Base-by-base conservation (phyloP, 2,797 vertebrate species). In the Diplodus sargus region DNA sequence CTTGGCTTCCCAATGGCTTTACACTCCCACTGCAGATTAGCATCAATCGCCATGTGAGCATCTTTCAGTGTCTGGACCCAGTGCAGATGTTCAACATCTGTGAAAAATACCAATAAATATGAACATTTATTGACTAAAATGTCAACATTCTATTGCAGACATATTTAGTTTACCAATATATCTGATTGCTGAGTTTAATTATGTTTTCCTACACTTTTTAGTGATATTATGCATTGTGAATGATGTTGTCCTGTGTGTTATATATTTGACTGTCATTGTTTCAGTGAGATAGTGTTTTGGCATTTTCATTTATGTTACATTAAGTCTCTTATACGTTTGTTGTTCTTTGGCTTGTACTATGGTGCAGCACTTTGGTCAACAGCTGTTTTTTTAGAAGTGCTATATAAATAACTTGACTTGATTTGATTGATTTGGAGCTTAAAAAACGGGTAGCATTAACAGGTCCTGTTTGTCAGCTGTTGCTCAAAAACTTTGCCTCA, bases 21-120 rank as follows among this genome's bases (percentile, higher is more conserved):
- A 87, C 96, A 97, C 82, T 97, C 96, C 97, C 97, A 97, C 78
- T 95, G 90, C 62, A 98, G 94, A 83, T 90, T 95, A 49, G 96
- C 95, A 79, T 96, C 95, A 20, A 97, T 95, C 49, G 95, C 94
- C 91, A 96, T 93, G 75, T 97, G 93, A 60, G 95, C 93, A 80
- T 97, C 96, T 88, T 94, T 95, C 74, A 97, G 94, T 48, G 91
- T 96, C 83, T 96, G 95, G 4, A 94, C 93, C 96, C 97, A 98
- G 68, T 97, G 94, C 54, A 97, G 94, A 78, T 96, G 95, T 76
- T 96, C 96, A 91, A 94, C 93, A 91, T 93, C 86, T 94, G 89
- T 70, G 70, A 65, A 63, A 63, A 79, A 77, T 47, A 79, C 2
- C n/a, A 75, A 59, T 10, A 7, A 7, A 53, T 53, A 60, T 70